A percentile compares a stretch with the other conserved stretches of the same genome.
Conservation (phyloP, 1,140 invertebrate genomes). For the Caenorhabditis brenneri region DNA sequence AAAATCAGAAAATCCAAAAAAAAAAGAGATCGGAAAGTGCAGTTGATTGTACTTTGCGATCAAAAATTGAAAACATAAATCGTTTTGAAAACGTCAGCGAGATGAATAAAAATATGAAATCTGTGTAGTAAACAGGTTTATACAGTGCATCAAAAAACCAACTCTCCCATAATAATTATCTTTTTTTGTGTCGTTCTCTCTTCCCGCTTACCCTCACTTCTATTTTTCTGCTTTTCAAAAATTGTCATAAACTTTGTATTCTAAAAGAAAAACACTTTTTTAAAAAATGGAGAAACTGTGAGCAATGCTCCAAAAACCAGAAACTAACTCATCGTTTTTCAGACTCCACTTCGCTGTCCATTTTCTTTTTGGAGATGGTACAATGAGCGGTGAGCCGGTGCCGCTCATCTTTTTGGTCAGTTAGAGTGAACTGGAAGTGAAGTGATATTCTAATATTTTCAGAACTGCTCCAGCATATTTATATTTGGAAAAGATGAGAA, state of each 20-base stretch:
- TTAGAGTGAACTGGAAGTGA: background rate
- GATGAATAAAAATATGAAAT: background rate
- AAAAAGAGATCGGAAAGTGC: background rate
- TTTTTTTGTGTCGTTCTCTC: background rate
- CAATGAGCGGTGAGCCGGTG: conserved; percentile 20
- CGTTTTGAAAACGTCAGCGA: background rate
- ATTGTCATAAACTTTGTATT: background rate
- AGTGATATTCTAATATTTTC: background rate
- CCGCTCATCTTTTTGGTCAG: conserved; percentile 14
- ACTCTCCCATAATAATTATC: background rate
- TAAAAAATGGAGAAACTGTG: conserved; percentile 2
- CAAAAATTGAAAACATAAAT: conserved; percentile 10
- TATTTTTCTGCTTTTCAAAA: background rate
- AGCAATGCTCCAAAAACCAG: too few relatives aligned
- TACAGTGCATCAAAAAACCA: conserved; percentile 11
- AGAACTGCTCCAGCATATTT: conserved; percentile 29
- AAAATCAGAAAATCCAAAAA: too few relatives aligned
- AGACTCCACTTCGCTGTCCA: conserved; percentile 17
- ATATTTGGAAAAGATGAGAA: conserved; percentile 34
- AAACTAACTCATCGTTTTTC: background rate
- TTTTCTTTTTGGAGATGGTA: conserved; percentile 38
- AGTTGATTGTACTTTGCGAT: background rate
- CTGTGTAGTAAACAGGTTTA: conserved; percentile 1
- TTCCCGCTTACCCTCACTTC: background rate
- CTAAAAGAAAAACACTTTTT: background rate